Percentiles rank a stretch among this genome's conserved stretches.
phyloP scores from a whole-genome alignment of 2,113 vertebrate species.

The Malurus alboscapulatus region DNA sequence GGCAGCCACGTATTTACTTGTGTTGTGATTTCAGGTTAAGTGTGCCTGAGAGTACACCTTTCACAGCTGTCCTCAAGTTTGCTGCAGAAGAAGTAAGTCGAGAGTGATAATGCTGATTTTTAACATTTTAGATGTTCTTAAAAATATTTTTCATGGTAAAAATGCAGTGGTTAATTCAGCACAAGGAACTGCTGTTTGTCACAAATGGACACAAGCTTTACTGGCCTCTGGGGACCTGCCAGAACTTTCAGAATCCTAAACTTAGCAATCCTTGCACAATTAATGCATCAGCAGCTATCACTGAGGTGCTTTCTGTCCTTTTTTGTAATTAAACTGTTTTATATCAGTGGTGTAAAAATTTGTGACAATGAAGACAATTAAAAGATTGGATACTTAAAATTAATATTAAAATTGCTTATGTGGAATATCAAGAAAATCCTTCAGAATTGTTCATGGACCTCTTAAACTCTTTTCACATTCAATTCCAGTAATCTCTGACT shows the following conservation, averaged over 20 bases:
- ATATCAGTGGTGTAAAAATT: not conserved
- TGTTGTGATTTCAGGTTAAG: constrained; percentile 80
- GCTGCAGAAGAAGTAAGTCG: constrained; percentile 93
- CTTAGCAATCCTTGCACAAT: not conserved
- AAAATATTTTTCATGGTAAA: not conserved
- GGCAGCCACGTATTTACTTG: accelerated
- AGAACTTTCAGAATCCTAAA: not conserved
- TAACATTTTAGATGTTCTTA: not conserved
- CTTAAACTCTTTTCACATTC: not conserved
- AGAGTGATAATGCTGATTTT: accelerated
- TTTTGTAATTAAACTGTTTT: not conserved
- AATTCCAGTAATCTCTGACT: not conserved
- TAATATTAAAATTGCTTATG: not conserved
- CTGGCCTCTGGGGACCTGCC: not conserved
- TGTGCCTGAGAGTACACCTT: constrained; percentile 92
- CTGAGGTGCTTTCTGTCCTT: not conserved
- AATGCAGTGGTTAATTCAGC: not conserved
- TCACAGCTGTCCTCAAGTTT: constrained; percentile 96
- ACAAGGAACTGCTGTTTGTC: not conserved
- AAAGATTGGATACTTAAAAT: no score
- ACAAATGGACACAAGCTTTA: not conserved
- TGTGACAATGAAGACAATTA: not conserved
- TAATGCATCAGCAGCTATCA: not conserved
- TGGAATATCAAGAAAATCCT: not conserved
- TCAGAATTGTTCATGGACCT: not conserved